Evolutionary conservation across 2,797 vertebrate genomes (phyloP), one percentile per base, ranked within the genome.

Genomic region (Rhinoraja longicauda): DNA sequence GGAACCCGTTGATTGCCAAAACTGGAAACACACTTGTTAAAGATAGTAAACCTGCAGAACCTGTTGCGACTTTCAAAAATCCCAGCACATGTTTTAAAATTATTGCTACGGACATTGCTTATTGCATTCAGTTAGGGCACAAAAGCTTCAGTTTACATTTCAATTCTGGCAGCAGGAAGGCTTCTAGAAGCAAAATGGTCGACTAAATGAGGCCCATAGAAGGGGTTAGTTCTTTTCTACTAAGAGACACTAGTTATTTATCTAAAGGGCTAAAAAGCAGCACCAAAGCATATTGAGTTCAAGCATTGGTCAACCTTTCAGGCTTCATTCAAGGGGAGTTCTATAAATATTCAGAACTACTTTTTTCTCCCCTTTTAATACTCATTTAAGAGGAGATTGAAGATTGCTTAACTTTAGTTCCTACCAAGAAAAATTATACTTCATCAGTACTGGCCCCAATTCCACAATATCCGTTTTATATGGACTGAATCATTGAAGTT

Each of bases 401-500:
- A 8, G 67, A 92, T n/a, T n/a, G 53, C 24, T 73, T 91, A 91
- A 73, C 90, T 70, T 92, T 36, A n/a, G 70, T 75, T 57, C 36
- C 72, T 26, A 53, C 45, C 75, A 7, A 57, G 15, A 57, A 29
- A n/a, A 45, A 45, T 75, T 12, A 57, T 15, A 26, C 39, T 75
- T 75, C 67, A 53, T 75, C 39, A 67, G 15, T 57, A 45, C 24
- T 53, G 26, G 21, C 3, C 72, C 45, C 70, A 92, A 24, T 7
- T 45, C 10, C 62, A 88, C 84, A 88, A 29, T 75, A 73, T 88
- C 59, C 67, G 91, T 86, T 67, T 57, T 92, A 75, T 92, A 39
- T 10, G 45, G 6, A 75, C 73, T 57, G 67, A 73, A 92, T 39
- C n/a, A 88, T 88, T 88, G 64, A 36, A 67, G 6, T 75, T 92